These are phyloP conservation scores for Solenopsis invicta DNA, from an alignment of 1,140 invertebrate genomes.

Conservation along the genomic window DNA sequence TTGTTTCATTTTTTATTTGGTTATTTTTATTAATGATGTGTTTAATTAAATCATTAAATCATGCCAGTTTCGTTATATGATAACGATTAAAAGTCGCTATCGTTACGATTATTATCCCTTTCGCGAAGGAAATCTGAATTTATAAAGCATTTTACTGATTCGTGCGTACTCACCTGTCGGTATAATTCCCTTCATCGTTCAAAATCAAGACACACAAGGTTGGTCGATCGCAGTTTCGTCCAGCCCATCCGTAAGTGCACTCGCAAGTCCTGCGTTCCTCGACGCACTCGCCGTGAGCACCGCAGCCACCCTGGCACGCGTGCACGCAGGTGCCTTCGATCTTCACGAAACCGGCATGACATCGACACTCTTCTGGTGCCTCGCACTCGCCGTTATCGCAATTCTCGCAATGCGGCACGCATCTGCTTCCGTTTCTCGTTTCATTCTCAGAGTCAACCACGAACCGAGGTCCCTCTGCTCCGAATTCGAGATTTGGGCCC, in stretches of 20 bases:
- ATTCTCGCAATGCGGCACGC: conserved; percentile 70
- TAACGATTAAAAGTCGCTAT: not conserved
- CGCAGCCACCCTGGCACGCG: conserved; percentile 64
- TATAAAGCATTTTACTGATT: not conserved
- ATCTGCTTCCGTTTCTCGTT: conserved; percentile 33
- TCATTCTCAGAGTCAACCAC: conserved; percentile 76
- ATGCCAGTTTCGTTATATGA: not conserved
- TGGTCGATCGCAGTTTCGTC: conserved; percentile 62
- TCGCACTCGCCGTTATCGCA: conserved; percentile 78
- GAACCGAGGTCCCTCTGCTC: conserved; percentile 75
- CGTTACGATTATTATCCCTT: not conserved
- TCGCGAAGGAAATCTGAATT: not conserved
- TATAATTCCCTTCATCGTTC: not conserved
- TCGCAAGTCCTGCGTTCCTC: conserved; percentile 58
- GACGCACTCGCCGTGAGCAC: conserved; percentile 61
- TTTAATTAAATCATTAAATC: not conserved
- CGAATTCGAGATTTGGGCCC: not conserved
- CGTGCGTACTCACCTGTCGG: conserved; percentile 33
- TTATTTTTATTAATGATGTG: not conserved
- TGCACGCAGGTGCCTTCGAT: conserved; percentile 62
- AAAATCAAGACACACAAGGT: conserved; percentile 46
- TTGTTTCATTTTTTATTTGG: not conserved
- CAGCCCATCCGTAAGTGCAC: conserved; percentile 77
- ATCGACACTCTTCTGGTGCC: conserved; percentile 76
- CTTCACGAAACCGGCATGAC: conserved; percentile 68